Percentiles rank a stretch among this genome's conserved stretches.
Conservation (phyloP, 1,140 invertebrate genomes). For the Eupeodes corollae region DNA sequence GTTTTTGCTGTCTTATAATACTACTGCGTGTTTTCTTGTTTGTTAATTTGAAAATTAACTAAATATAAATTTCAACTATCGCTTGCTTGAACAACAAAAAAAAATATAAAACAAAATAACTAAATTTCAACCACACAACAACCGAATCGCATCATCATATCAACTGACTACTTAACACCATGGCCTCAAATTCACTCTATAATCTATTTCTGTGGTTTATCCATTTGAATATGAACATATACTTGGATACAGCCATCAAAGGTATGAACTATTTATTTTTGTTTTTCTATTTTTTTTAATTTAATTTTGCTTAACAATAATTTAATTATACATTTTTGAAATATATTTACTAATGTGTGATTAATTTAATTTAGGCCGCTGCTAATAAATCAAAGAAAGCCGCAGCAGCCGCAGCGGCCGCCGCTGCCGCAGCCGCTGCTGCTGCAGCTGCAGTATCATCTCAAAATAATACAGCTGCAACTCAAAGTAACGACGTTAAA, state of each 20-base stretch:
- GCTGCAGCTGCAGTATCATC: not conserved
- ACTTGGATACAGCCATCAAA: constrained; percentile 22
- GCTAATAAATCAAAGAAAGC: constrained; percentile 34
- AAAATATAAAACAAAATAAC: no score
- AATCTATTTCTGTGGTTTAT: not conserved
- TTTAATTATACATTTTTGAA: not conserved
- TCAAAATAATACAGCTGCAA: not conserved
- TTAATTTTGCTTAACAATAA: not conserved
- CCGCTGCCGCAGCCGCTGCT: constrained; percentile 13
- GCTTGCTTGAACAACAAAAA: no score
- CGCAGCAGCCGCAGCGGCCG: constrained; percentile 24
- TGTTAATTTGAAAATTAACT: not conserved
- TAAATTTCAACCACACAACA: no score
- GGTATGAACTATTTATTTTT: constrained; percentile 14
- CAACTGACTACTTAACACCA: no score
- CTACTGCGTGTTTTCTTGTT: not conserved
- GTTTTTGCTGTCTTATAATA: not conserved
- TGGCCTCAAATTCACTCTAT: no score
- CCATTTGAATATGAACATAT: constrained; percentile 5
- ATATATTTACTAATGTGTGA: not conserved
- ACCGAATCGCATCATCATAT: no score
- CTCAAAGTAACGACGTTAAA: not conserved
- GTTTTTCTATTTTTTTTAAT: not conserved
- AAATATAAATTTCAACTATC: no score
- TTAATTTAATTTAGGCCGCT: constrained; percentile 18